A percentile compares a stretch with the other conserved stretches of the same genome.
Conservation (phyloP, 53 echinoderm and acorn worm species). For the Luidia sarsii region DNA sequence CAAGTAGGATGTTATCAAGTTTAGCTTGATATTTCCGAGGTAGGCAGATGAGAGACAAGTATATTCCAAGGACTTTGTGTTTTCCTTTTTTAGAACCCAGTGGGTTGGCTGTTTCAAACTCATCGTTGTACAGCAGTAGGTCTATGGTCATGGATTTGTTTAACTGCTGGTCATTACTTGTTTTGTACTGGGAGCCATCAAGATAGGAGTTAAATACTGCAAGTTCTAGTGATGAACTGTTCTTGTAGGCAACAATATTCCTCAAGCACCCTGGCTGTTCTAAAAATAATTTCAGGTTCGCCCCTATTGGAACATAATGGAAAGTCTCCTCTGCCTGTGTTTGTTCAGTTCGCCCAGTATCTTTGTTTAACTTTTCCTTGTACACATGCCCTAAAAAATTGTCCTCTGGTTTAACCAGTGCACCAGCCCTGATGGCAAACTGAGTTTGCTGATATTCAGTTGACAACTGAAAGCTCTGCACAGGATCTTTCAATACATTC, state of each 20-base stretch:
- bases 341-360: conserved; percentile 23
- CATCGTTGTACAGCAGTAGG: conserved; percentile 3
- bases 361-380: background rate
- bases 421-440: background rate
- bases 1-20: conserved; percentile 17
- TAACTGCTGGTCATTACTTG: background rate
- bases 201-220: conserved; percentile 24
- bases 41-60: background rate
- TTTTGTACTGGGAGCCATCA: conserved; percentile 52
- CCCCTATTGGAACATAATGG: conserved; percentile 52
- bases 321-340: conserved; percentile 14
- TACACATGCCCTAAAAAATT: background rate
- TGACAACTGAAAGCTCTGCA: background rate
- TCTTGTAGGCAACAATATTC: background rate
- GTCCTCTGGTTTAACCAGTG: conserved; percentile 8
- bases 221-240: conserved; percentile 5
- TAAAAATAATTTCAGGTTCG: conserved; percentile 30
- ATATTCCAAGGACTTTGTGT: conserved; percentile 12
- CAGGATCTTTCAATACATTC: background rate
- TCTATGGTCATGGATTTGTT: background rate
- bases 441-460: conserved; percentile 27
- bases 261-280: conserved; percentile 49
- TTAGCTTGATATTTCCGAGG: conserved; percentile 1
- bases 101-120: conserved; percentile 22
- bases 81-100: conserved; percentile 25